These are phyloP conservation scores for Sycophila sp. DNA, from an alignment of 1,140 invertebrate species.

Conservation along the genomic window DNA sequence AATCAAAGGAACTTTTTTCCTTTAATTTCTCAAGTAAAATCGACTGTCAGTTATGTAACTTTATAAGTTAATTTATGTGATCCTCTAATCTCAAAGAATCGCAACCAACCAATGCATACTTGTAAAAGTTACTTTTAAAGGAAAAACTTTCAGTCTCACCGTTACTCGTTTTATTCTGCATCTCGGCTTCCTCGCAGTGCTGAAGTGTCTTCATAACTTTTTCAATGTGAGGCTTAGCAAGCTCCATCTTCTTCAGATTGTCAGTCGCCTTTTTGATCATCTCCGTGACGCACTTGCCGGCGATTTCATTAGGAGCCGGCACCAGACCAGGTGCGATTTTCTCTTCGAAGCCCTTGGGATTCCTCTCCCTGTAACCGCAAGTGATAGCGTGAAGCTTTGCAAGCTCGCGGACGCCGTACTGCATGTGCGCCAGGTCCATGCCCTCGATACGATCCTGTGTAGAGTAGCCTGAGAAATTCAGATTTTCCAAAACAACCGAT, in stretches of 20 bases:
- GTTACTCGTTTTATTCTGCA: conserved; percentile 5
- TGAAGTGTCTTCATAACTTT: conserved; percentile 51
- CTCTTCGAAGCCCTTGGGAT: conserved; percentile 65
- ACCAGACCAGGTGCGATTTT: conserved; percentile 43
- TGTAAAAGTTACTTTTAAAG: too few relatives aligned
- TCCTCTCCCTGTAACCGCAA: conserved; percentile 66
- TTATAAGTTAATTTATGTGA: too few relatives aligned
- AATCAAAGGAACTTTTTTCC: too few relatives aligned
- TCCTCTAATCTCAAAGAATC: too few relatives aligned
- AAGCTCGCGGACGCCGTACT: conserved; percentile 65
- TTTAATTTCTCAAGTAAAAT: too few relatives aligned
- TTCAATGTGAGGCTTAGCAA: conserved; percentile 45
- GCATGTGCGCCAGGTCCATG: conserved; percentile 64
- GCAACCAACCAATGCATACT: too few relatives aligned
- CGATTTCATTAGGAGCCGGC: conserved; percentile 39
- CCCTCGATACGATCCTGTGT: conserved; percentile 67
- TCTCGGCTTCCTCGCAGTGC: conserved; percentile 19
- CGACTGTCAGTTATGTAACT: too few relatives aligned
- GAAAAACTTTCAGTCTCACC: background rate
- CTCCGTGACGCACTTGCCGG: conserved; percentile 47
- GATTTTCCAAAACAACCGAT: conserved; percentile 69
- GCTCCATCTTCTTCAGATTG: conserved; percentile 49
- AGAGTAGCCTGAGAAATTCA: conserved; percentile 65
- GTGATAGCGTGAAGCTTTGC: conserved; percentile 69
- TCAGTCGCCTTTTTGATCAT: conserved; percentile 54